Conservation (phyloP, 2,797 vertebrate species). For the Danio albolineatus region DNA sequence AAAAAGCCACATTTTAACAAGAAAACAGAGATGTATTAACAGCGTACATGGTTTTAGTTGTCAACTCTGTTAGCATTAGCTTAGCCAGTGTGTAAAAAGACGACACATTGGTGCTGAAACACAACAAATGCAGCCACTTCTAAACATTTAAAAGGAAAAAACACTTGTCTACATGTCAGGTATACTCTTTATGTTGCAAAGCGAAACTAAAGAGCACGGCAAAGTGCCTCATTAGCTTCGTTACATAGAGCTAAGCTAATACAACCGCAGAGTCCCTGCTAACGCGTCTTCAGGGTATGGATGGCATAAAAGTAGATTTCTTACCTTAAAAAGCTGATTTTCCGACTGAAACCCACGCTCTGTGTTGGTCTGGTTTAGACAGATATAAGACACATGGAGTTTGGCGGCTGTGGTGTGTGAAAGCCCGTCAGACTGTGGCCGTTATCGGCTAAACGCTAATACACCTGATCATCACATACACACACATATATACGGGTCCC, state of each 20-base stretch:
- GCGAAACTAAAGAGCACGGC: not conserved
- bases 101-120: not conserved
- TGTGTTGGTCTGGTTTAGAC: not conserved
- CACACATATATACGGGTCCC: not conserved
- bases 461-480: constrained; percentile 34
- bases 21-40: not conserved
- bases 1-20: not conserved
- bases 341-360: not conserved
- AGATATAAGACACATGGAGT: not conserved
- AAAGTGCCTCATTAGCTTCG: not conserved
- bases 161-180: not conserved
- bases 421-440: constrained; percentile 23
- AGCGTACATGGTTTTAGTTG: not conserved
- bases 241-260: constrained; percentile 31
- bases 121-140: not conserved
- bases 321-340: constrained; percentile 26
- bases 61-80: constrained; percentile 49
- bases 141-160: not conserved
- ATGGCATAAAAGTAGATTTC: constrained; percentile 8
- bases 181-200: not conserved
- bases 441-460: constrained; percentile 41
- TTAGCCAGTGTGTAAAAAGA: constrained; percentile 9
- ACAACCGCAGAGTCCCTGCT: constrained; percentile 17
- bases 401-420: not conserved
- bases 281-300: not conserved